Evolutionary conservation across 1,140 invertebrate genomes (phyloP), one percentile per base, ranked within the genome.

Genomic region (Drosophila malerkotliana): DNA sequence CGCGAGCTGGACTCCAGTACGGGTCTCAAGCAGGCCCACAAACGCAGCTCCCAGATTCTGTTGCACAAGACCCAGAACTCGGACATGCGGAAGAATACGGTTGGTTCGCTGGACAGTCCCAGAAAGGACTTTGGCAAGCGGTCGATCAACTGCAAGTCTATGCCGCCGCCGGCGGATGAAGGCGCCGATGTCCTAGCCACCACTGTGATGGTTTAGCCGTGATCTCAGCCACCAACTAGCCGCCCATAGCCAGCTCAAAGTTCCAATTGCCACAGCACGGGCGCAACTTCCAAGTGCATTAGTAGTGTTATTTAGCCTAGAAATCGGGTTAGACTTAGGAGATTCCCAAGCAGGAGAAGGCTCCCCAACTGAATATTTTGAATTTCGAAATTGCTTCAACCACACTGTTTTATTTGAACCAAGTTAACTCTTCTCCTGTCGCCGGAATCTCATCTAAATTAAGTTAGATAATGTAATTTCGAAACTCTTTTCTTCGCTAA

Each of bases 121-220:
- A 94, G 95, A 79, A 97, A 96, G 92, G 96, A 96, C 79, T 96
- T 96, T 92, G 95, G 93, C 68, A 96, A 96, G 92, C 95, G 95
- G 9, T 91, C 91, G 6, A 92, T 92, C 32, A 92, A 92, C 55
- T 92, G 91, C 73, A 90, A 92, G 69, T 84, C 91, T 49, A 66
- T 92, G 79, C 93, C 93, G 32, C 92, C 91, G 47, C n/a, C 91
- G 12, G 69, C 81, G 2, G 76, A 87, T 14, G 92, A 93, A 8
- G 92, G 93, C 60, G 93, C 93, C 77, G 93, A 94, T 79, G 92
- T 94, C 74, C 90, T 94, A 24, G 63, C 63, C 63, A 93, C 93
- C 61, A 93, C 94, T 49, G 93, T 94, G 72, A 85, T 87, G 69
- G 93, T 94, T 72, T 94, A 91, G 55, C 68, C 85, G 62, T 67